Evolutionary conservation across 2,113 vertebrate genomes (phyloP).

Genomic region (Coptodon bakossiorum): DNA sequence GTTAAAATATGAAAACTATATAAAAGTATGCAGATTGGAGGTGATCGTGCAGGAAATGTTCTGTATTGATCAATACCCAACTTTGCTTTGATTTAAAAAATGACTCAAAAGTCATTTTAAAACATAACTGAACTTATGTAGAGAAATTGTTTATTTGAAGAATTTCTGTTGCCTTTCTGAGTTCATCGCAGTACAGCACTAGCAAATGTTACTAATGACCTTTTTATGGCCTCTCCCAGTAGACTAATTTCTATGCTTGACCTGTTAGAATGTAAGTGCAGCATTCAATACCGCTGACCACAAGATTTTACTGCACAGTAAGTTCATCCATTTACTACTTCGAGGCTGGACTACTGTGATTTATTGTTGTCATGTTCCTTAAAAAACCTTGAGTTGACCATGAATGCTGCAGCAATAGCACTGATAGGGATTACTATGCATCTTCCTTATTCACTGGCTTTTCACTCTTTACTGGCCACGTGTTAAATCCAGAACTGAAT

Average conservation of each 20-base stretch:
- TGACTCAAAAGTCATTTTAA: neutral
- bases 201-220: neutral
- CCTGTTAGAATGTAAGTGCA: neutral
- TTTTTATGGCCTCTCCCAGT: neutral
- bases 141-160: neutral
- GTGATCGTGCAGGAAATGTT: neutral
- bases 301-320: neutral
- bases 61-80: neutral
- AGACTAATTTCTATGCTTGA: neutral
- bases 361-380: neutral
- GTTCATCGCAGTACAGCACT: neutral
- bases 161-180: neutral
- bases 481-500: neutral
- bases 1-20: neutral
- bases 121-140: neutral
- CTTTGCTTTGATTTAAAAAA: neutral
- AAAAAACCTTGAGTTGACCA: neutral
- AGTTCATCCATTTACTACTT: neutral
- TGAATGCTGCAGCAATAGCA: neutral
- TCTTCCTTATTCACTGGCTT: neutral
- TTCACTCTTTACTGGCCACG: neutral
- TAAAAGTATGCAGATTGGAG: neutral
- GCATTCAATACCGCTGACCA: neutral
- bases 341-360: fast-evolving
- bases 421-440: fast-evolving